Percentiles rank a stretch among this genome's conserved stretches.
Evolutionary conservation across 2,888 invertebrate genomes (phyloP).

Genomic region (Eugnorisma glareosa): DNA sequence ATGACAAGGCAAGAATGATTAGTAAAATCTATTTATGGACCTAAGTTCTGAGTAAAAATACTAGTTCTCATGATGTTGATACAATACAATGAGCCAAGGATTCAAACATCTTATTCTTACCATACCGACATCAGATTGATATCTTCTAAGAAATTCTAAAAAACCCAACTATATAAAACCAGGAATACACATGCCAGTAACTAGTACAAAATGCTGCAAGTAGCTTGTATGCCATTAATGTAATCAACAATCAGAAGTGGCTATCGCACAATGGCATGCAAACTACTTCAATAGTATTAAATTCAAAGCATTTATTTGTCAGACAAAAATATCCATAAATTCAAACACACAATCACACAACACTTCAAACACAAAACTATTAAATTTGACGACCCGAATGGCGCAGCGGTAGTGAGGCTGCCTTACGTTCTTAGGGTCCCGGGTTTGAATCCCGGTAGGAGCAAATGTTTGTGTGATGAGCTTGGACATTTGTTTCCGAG

Average conservation of each 20-base stretch:
- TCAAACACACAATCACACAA: too few species aligned
- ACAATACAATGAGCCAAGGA: neutral
- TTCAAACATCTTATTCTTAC: neutral
- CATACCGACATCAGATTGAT: neutral
- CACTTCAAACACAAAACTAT: too few species aligned
- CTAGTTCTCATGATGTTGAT: neutral
- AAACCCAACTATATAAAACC: neutral
- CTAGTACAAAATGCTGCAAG: neutral
- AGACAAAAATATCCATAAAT: too few species aligned
- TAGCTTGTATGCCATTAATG: neutral
- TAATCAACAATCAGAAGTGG: neutral
- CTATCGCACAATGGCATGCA: neutral
- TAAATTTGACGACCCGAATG: too few species aligned
- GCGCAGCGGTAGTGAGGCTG: too few species aligned
- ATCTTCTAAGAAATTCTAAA: neutral
- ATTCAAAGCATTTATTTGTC: too few species aligned
- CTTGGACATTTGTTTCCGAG: too few species aligned
- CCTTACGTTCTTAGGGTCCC: too few species aligned
- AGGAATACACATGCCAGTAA: neutral
- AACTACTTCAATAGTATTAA: neutral
- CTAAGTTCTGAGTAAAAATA: neutral
- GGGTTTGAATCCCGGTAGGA: too few species aligned
- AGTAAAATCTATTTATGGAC: slow-evolving; percentile 1
- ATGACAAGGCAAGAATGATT: slow-evolving; percentile 9
- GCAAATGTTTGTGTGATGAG: too few species aligned